phyloP scores from a whole-genome alignment of 2,113 vertebrate genomes.

The Actinemys pallida region DNA sequence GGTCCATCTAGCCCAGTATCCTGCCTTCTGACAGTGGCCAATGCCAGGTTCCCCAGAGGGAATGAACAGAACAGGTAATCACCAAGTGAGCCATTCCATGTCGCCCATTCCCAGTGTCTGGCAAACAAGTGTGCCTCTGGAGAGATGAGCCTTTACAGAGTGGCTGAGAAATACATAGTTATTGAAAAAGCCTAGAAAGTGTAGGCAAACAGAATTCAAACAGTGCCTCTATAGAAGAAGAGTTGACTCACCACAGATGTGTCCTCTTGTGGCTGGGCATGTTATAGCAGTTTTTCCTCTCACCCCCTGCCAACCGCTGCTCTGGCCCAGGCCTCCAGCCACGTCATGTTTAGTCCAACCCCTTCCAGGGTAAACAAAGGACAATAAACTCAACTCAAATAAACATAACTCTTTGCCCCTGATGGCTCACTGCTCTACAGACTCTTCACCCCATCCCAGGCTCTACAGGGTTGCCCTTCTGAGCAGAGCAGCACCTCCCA shows the following conservation, averaged over 20 bases:
- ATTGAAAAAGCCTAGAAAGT: background rate
- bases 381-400: background rate
- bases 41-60: too few species aligned
- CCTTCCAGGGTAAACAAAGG: background rate
- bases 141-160: rapidly evolving
- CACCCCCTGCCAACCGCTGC: background rate
- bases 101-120: too few species aligned
- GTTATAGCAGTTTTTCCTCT: background rate
- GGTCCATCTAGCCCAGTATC: too few species aligned
- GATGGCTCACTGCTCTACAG: background rate
- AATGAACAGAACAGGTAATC: too few species aligned
- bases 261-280: background rate
- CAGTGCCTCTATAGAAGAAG: too few species aligned
- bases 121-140: background rate
- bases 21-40: too few species aligned
- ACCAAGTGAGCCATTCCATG: too few species aligned
- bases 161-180: background rate
- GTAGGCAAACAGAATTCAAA: background rate
- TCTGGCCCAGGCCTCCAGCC: background rate
- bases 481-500: too few species aligned
- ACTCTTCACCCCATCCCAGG: background rate
- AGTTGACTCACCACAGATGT: background rate
- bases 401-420: background rate
- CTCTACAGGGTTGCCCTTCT: too few species aligned
- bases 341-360: background rate